phyloP scores from a whole-genome alignment of 2,113 vertebrate genomes.

The Ceyx margarethae region DNA sequence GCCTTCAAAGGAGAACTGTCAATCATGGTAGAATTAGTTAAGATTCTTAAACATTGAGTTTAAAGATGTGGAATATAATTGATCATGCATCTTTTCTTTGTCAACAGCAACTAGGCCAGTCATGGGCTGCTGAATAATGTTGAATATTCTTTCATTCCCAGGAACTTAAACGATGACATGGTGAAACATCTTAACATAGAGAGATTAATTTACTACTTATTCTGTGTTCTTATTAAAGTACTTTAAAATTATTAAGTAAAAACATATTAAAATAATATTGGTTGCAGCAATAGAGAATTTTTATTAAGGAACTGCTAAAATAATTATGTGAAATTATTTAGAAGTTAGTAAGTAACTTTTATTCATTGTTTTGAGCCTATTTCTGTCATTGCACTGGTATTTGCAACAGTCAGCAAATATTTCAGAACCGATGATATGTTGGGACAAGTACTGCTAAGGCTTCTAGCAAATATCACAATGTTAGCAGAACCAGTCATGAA shows the following conservation, averaged over 20 bases:
- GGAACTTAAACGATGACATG: neutral
- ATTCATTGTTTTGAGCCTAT: neutral
- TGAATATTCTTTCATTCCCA: neutral
- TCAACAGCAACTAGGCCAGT: neutral
- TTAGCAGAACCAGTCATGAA: neutral
- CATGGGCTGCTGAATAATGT: neutral
- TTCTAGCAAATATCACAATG: neutral
- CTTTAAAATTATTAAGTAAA: neutral
- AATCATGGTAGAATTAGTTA: slow-evolving; percentile 80
- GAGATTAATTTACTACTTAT: neutral
- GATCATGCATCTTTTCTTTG: neutral
- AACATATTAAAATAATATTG: neutral
- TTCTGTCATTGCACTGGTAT: neutral
- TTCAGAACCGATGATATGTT: neutral
- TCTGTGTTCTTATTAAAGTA: neutral
- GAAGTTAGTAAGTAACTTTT: neutral
- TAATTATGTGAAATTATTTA: neutral
- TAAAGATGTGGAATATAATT: neutral
- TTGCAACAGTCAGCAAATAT: neutral
- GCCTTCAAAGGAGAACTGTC: slow-evolving; percentile 77
- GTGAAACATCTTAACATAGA: neutral
- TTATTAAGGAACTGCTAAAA: neutral
- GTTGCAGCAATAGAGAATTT: neutral
- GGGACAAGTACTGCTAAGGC: neutral
- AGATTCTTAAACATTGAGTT: neutral